Evolutionary conservation across 2,797 vertebrate genomes (phyloP), one percentile per base, ranked within the genome.

Genomic region (Pangasius macronema): DNA sequence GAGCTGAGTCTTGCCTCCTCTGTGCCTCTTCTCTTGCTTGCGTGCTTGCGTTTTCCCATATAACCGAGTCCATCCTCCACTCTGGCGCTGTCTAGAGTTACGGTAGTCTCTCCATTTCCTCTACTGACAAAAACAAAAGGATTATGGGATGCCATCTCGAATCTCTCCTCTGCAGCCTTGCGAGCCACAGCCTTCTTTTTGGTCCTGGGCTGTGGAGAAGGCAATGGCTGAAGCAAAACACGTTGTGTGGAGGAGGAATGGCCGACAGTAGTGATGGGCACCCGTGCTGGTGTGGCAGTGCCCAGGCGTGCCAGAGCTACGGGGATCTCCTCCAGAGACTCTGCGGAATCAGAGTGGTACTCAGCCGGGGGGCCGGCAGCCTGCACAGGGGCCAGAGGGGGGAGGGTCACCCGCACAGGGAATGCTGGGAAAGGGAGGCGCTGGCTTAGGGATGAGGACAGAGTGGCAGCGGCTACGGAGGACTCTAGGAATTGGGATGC

Each of bases 281-380:
- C 39, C 53, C 90, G 85, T 0, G 89, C 94, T 86, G 93, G 90
- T 13, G 96, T 94, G 0, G 93, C 92, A 27, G 96, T 98, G 90
- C 97, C 97, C 67, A 97, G 95, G 82, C 88, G 93, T 59, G 96
- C 97, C 94, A 98, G 92, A 9, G 94, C 96, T 93, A 98, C 96
- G 0, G 97, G 97, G 85, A 97, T 97, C 94, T 98, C 97, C 88
- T 98, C 96, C 96, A 98, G 91, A 82, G 97, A 97, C 90, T 99
- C 97, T 0, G 97, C 95, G 0, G 97, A 98, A 91, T 97, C 96
- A 0, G 97, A 98, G 90, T 97, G 96, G 95, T 95, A 98, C 86
- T 97, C 95, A 39, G 94, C 95, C 0, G 97, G 95, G 7, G 95
- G 94, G 8, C 95, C 97, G 0, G 95, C 94, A 0, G 96, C 95